phyloP scores from a whole-genome alignment of 2,113 vertebrate genomes.

The Colaptes auratus region DNA sequence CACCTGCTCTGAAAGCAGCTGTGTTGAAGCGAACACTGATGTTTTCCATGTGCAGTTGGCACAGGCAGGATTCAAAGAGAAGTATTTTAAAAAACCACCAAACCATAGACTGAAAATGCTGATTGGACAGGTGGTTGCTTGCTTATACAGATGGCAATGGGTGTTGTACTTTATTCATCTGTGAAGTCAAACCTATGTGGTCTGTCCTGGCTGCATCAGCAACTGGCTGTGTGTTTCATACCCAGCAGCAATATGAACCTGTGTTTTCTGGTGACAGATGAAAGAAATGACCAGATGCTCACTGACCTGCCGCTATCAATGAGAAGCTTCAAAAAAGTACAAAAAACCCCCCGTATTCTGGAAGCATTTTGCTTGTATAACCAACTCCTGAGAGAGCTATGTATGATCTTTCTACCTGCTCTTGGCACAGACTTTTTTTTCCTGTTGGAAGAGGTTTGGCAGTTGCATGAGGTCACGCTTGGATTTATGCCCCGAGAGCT shows the following conservation, averaged over 20 bases:
- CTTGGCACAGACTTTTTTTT: conserved; percentile 22
- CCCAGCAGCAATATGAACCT: background rate
- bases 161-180: background rate
- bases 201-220: background rate
- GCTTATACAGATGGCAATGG: background rate
- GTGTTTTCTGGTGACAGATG: background rate
- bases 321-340: conserved; percentile 1
- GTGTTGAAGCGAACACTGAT: background rate
- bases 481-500: conserved; percentile 41
- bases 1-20: background rate
- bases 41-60: background rate
- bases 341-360: background rate
- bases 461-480: conserved; percentile 68
- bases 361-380: conserved; percentile 14
- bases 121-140: background rate
- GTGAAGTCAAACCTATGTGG: accelerated
- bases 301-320: background rate
- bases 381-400: background rate
- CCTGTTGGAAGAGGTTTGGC: conserved; percentile 56
- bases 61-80: background rate
- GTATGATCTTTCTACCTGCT: conserved; percentile 43
- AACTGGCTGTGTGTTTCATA: background rate
- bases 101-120: background rate
- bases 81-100: background rate
- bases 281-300: background rate